Percentiles rank a stretch among this genome's conserved stretches.
These are phyloP conservation scores for Chironomus tepperi DNA, from an alignment of 1,140 invertebrate species.

Conservation along the genomic window DNA sequence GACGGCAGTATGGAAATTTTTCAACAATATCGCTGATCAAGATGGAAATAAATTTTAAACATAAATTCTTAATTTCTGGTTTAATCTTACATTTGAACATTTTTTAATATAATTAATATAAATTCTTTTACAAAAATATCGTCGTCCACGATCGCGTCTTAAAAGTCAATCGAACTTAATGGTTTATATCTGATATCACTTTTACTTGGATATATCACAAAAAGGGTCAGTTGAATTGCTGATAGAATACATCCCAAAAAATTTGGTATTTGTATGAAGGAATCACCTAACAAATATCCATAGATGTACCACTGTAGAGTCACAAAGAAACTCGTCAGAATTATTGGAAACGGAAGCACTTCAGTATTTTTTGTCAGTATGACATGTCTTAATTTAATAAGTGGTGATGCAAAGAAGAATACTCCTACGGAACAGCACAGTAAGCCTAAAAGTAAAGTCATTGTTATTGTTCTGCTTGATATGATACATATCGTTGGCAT, in stretches of 20 bases:
- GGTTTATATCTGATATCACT: constrained; percentile 35
- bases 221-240: constrained; percentile 57
- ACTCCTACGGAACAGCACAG: constrained; percentile 59
- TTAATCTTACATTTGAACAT: too few relatives aligned
- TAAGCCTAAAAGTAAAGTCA: constrained; percentile 26
- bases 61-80: too few relatives aligned
- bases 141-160: background rate
- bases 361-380: constrained; percentile 64
- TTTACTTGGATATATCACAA: constrained; percentile 55
- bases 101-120: too few relatives aligned
- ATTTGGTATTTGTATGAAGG: constrained; percentile 65
- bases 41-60: too few relatives aligned
- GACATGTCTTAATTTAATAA: constrained; percentile 66
- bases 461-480: background rate
- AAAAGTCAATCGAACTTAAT: constrained; percentile 5
- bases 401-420: constrained; percentile 67
- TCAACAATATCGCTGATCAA: too few relatives aligned
- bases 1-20: too few relatives aligned
- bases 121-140: too few relatives aligned
- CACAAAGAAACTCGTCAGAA: constrained; percentile 63
- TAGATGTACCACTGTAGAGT: constrained; percentile 67
- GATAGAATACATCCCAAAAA: constrained; percentile 59
- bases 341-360: constrained; percentile 68
- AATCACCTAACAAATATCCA: constrained; percentile 58
- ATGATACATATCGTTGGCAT: too few relatives aligned